Conservation (phyloP, 2,113 vertebrate genomes). For the Corapipo altera region DNA sequence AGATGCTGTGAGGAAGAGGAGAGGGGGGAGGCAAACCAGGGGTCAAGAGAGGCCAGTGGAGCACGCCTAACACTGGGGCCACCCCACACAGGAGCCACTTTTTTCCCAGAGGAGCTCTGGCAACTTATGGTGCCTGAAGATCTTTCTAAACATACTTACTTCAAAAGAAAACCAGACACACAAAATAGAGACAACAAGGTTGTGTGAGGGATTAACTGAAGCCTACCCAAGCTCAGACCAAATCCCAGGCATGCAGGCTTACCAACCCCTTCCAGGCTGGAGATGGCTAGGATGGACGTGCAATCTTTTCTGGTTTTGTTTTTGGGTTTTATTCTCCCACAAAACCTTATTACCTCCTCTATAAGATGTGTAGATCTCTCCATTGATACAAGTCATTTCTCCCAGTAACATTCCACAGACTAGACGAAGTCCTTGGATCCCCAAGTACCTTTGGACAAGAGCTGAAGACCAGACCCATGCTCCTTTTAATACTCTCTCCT, state of each 20-base stretch:
- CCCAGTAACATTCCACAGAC: neutral
- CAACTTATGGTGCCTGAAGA: neutral
- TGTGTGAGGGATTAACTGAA: neutral
- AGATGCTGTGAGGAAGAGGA: neutral
- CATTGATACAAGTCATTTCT: neutral
- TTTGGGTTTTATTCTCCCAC: fast-evolving
- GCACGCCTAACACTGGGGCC: neutral
- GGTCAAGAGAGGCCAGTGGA: neutral
- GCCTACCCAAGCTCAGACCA: neutral
- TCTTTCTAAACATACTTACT: neutral
- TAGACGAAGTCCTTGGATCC: neutral
- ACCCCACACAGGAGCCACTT: neutral
- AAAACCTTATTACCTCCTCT: neutral
- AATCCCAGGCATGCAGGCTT: neutral
- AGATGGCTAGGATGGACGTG: neutral
- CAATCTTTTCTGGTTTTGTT: neutral
- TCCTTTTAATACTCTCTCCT: neutral
- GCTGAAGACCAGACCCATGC: neutral
- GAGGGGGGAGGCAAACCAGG: neutral
- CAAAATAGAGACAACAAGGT: neutral
- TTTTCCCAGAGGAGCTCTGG: neutral
- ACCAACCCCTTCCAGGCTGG: neutral
- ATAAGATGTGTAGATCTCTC: neutral
- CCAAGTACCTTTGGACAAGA: neutral
- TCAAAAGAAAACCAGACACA: neutral